phyloP scores from a whole-genome alignment of 2,113 vertebrate genomes.

The Circaetus cinerascens region DNA sequence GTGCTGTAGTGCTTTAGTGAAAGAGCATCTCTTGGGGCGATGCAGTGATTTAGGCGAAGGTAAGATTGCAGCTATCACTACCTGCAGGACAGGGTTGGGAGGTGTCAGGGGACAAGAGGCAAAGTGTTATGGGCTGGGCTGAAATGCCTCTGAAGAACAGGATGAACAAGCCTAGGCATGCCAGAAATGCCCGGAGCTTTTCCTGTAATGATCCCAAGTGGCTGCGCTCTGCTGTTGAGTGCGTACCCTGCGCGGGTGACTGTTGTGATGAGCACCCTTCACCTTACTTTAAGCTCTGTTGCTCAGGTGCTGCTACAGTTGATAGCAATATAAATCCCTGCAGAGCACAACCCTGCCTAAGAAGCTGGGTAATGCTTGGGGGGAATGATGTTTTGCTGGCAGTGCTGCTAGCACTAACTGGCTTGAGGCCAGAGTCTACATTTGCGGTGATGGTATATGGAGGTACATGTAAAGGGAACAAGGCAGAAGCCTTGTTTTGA shows the following conservation, averaged over 20 bases:
- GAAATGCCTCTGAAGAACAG: not conserved
- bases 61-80: not conserved
- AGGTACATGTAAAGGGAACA: not conserved
- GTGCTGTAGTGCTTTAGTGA: not conserved
- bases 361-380: not conserved
- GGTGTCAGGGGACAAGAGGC: not conserved
- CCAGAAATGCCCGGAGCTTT: not conserved
- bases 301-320: not conserved
- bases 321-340: not conserved
- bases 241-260: not conserved
- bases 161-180: not conserved
- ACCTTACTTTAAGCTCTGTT: not conserved
- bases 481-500: constrained; percentile 32
- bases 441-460: not conserved
- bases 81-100: not conserved
- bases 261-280: not conserved
- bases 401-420: not conserved
- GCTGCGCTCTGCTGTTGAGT: not conserved
- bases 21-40: not conserved
- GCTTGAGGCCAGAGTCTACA: not conserved
- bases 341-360: not conserved
- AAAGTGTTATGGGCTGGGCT: not conserved
- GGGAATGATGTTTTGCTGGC: not conserved
- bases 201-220: not conserved
- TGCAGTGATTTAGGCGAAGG: fast-evolving